Base-by-base conservation (phyloP, 2,113 vertebrate genomes). In the Hiodon alosoides region DNA sequence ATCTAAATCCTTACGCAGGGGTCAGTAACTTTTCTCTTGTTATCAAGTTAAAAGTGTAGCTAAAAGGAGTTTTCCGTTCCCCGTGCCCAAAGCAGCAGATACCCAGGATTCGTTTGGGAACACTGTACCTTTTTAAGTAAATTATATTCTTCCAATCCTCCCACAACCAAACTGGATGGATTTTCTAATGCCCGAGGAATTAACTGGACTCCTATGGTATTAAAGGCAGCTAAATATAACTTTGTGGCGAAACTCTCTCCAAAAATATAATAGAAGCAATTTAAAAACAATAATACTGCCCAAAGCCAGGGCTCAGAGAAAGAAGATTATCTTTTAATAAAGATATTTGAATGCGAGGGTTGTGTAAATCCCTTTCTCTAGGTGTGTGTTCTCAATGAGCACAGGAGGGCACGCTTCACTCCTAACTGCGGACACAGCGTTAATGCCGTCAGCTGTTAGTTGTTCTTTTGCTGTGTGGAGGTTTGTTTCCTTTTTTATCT, bases 281-380 rank as follows among this genome's bases (percentile, higher is more conserved):
- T 73, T 71, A 59, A 60, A 70, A 77, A 69, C 75, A 75, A 72
- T 73, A 76, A 77, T 16, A 75, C 76, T 17, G 58, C 46, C 51
- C 69, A 74, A 74, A 68, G 62, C 75, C 70, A 8, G 54, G 59
- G 60, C 76, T 81, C 69, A 69, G 46, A 7, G 61, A 11, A 60
- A 46, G 55, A 55, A 70, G 73, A 78, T 76, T 78, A 78, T 74
- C 58, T 65, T 78, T 69, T 78, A 70, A 71, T 82, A 68, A 79
- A 76, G 67, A 71, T 8, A 17, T 59, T 46, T 7, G 13, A 59
- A 10, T 58, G 54, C 59, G 59, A 64, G 48, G 9, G 66, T 14
- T 71, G 46, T 55, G 48, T 55, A 70, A 55, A 69, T 78, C 11
- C 66, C 57, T 17, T n/a, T 66, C 8, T 71, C 4, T 59, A 48